A percentile compares a stretch with the other conserved stretches of the same genome.
Conservation (phyloP, 35 echinoderm and acorn worm species). For the Apostichopus californicus region DNA sequence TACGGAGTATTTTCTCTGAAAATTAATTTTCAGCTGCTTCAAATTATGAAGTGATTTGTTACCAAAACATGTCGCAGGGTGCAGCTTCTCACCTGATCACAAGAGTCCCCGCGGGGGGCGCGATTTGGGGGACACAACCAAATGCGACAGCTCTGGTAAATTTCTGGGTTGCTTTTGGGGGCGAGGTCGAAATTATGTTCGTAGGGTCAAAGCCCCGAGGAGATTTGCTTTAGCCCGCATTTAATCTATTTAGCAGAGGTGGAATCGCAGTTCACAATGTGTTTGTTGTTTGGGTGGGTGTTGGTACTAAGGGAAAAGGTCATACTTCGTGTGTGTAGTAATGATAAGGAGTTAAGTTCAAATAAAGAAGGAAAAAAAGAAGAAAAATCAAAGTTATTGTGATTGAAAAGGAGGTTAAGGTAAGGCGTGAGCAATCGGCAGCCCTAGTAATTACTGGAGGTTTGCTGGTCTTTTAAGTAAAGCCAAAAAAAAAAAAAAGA, state of each 20-base stretch:
- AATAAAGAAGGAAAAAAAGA: too few relatives aligned
- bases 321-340: too few relatives aligned
- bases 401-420: too few relatives aligned
- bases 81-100: neutral
- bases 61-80: neutral
- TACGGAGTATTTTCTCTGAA: neutral
- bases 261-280: too few relatives aligned
- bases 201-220: neutral
- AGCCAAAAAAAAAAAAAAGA: too few relatives aligned
- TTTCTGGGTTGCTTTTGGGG: neutral
- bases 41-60: constrained; percentile 20
- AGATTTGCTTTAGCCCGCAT: neutral
- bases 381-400: too few relatives aligned
- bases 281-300: too few relatives aligned
- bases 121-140: neutral
- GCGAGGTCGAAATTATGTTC: neutral
- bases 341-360: too few relatives aligned
- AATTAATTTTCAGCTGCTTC: constrained; percentile 19
- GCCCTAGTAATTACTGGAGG: too few relatives aligned
- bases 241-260: neutral
- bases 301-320: too few relatives aligned
- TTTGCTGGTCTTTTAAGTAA: too few relatives aligned
- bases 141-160: neutral
- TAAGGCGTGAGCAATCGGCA: too few relatives aligned
- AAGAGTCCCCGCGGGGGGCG: neutral